Evolutionary conservation across 2,113 vertebrate genomes (phyloP).

Genomic region (Thryonomys swinderianus): DNA sequence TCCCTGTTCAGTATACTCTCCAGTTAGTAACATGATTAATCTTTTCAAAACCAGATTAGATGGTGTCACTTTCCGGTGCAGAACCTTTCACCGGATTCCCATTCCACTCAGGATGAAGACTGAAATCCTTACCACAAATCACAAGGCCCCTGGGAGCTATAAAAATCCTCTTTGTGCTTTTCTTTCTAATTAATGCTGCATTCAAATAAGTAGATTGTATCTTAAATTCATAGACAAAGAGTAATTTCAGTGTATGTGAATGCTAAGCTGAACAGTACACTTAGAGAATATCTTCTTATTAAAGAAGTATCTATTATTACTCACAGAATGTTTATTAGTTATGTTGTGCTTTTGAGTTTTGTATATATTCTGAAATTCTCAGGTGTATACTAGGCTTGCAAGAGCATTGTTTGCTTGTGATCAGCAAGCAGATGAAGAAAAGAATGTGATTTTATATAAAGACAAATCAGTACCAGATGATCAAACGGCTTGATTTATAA

Average conservation of each 20-base stretch:
- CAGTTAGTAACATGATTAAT: conserved; percentile 12
- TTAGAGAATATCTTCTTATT: neutral
- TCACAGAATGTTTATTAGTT: conserved; percentile 5
- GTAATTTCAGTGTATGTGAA: neutral
- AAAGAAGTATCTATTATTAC: neutral
- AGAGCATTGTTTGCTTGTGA: neutral
- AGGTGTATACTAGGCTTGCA: neutral
- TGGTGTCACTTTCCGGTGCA: neutral
- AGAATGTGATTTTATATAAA: neutral
- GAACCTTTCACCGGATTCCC: neutral
- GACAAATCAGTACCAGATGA: neutral
- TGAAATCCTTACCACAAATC: neutral
- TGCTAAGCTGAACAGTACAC: neutral
- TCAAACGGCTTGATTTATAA: conserved; percentile 27
- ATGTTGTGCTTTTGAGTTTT: conserved; percentile 30
- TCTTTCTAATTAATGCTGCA: neutral
- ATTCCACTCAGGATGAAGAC: neutral
- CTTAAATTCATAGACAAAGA: neutral
- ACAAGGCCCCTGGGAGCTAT: neutral
- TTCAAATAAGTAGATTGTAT: neutral
- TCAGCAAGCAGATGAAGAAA: neutral
- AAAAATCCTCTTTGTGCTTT: conserved; percentile 32
- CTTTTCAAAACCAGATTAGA: conserved; percentile 24
- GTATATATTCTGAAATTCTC: neutral
- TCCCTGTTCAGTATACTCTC: neutral